Evolutionary conservation across 2,888 invertebrate species (phyloP).

Genomic region (Unio pictorum): DNA sequence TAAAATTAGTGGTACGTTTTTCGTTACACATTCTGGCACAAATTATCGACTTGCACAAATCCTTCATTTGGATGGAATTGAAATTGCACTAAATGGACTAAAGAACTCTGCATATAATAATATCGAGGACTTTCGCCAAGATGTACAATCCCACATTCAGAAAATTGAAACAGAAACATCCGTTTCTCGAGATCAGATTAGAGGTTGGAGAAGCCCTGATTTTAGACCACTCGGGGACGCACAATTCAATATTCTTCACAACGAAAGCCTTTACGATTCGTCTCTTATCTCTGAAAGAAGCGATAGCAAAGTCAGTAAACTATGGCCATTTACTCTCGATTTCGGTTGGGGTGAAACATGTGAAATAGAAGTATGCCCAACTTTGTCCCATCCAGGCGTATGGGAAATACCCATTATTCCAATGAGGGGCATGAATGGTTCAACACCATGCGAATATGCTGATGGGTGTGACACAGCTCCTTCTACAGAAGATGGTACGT

Average conservation of each 20-base stretch:
- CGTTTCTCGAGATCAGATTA: constrained; percentile 18
- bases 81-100: constrained; percentile 45
- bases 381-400: constrained; percentile 28
- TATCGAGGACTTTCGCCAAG: constrained; percentile 11
- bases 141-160: constrained; percentile 28
- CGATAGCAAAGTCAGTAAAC: constrained; percentile 18
- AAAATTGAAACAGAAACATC: constrained; percentile 19
- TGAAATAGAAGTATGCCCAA: constrained; percentile 29
- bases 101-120: constrained; percentile 18
- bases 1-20: constrained; percentile 42
- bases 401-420: constrained; percentile 53
- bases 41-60: constrained; percentile 41
- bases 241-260: constrained; percentile 36
- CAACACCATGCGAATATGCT: constrained; percentile 47
- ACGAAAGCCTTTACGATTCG: constrained; percentile 45
- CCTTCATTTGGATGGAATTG: constrained; percentile 33
- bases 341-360: constrained; percentile 40
- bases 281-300: constrained; percentile 26
- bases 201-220: constrained; percentile 45
- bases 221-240: constrained; percentile 33
- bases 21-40: constrained; percentile 39
- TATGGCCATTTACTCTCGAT: constrained; percentile 52
- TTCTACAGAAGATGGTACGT: constrained; percentile 32
- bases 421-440: constrained; percentile 23
- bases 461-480: constrained; percentile 49